Evolutionary conservation across 2,797 vertebrate genomes (phyloP).

Genomic region (Lerista edwardsae): DNA sequence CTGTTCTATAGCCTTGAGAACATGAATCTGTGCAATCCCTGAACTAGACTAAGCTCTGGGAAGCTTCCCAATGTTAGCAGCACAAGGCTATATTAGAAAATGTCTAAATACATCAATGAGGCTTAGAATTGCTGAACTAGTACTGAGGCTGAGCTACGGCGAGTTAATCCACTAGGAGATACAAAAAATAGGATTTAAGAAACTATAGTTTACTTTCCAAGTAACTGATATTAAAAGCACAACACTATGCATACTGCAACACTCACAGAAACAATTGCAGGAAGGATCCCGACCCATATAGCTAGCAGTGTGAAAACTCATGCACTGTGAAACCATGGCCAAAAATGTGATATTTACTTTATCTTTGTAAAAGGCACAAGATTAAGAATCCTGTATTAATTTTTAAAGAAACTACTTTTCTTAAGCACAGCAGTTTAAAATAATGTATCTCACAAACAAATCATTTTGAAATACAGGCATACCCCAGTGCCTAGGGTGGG

Average conservation of each 20-base stretch:
- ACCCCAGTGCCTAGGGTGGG: too few relatives aligned
- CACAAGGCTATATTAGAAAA: too few relatives aligned
- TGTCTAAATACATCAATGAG: not conserved
- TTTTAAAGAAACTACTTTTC: not conserved
- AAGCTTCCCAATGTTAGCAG: not conserved
- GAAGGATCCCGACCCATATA: too few relatives aligned
- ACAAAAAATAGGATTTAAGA: too few relatives aligned
- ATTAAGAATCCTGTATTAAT: not conserved
- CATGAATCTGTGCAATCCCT: not conserved
- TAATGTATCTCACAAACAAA: not conserved
- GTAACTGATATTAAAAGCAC: not conserved
- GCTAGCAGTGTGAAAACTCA: not conserved
- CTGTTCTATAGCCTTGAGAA: not conserved
- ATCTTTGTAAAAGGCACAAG: not conserved
- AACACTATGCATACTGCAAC: too few relatives aligned
- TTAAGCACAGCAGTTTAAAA: not conserved
- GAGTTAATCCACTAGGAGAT: not conserved
- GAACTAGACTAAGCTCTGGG: not conserved
- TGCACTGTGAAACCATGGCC: not conserved
- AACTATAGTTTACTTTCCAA: not conserved
- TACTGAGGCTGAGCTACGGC: not conserved
- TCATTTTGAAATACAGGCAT: not conserved
- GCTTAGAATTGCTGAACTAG: not conserved
- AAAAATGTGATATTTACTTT: not conserved
- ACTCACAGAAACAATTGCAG: too few relatives aligned